These are phyloP conservation scores for Megaustenia siamemsis DNA, from an alignment of 2,888 invertebrate species.

Conservation along the genomic window DNA sequence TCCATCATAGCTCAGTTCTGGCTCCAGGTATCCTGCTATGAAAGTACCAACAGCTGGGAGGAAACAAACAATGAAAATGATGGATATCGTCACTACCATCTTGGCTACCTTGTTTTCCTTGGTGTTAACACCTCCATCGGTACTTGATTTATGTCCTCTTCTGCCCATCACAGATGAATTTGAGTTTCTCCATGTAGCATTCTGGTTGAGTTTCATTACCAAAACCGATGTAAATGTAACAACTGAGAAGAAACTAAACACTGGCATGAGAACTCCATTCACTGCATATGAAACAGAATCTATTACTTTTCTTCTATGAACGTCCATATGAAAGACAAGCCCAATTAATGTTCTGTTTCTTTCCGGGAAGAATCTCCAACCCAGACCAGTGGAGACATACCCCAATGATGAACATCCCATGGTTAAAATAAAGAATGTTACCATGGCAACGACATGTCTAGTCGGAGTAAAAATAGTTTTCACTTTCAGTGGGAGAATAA, in stretches of 20 bases:
- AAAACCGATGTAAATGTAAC: not conserved
- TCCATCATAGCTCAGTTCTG: slow-evolving; percentile 6
- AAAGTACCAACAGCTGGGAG: slow-evolving; percentile 14
- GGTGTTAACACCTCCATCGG: not conserved
- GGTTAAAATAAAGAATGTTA: not conserved
- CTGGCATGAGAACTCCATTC: slow-evolving; percentile 26
- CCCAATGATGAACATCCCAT: not conserved
- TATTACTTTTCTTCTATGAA: not conserved
- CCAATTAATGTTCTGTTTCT: slow-evolving; percentile 20
- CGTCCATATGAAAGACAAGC: not conserved
- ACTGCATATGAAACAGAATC: not conserved
- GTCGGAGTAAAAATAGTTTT: not conserved
- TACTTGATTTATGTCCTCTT: not conserved
- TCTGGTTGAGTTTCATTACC: not conserved
- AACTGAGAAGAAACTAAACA: not conserved
- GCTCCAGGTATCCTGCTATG: not conserved
- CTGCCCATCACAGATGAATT: not conserved
- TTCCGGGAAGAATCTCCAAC: not conserved
- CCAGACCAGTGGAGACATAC: not conserved
- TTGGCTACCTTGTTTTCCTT: slow-evolving; percentile 21
- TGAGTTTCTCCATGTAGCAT: slow-evolving; percentile 6
- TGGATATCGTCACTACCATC: slow-evolving; percentile 28
- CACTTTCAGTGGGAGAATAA: slow-evolving; percentile 28
- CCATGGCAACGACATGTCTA: not conserved
- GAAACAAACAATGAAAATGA: slow-evolving; percentile 7